Base-by-base conservation (phyloP, 2,888 invertebrate species). In the Agrotis clavis region DNA sequence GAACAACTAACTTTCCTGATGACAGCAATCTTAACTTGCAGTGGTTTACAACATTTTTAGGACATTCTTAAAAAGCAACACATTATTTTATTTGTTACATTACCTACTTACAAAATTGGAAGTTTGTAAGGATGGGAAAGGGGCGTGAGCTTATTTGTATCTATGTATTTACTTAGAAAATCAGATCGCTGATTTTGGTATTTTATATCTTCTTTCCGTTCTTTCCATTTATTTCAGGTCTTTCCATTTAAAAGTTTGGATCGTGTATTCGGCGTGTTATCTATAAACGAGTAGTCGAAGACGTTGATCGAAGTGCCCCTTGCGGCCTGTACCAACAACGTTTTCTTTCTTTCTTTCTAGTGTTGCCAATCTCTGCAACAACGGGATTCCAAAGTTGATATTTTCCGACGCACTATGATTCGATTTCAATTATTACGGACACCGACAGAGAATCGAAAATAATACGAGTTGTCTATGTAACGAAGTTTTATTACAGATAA, bases 401-500 rank as follows among this genome's bases (percentile, higher is more conserved):
- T 80, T 88, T 87, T 71, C 79, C 88, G 86, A 92, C 92, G 93
- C 92, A 92, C 92, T 90, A 85, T 89, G 89, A 89, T 92, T 88
- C 84, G 85, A 90, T 88, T 88, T 79, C 87, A 88, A 88, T 90
- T 89, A 91, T 91, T 90, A 90, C 78, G 79, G 83, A 87, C 87
- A 87, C 86, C 87, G 89, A 88, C 90, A 88, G 86, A 81, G 85
- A 87, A 91, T 88, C 89, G 83, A 88, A 91, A 86, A 86, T 90
- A 90, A 86, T 78, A 87, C 79, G 71, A 82, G 83, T 86, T 82
- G 82, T 77, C 77, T 74, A 60, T 59, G 81, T 67, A 69, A 69
- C 73, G 51, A 78, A 71, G 74, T 78, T 82, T 79, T 79, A 71
- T 66, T 73, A 64, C 64, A 56, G 69, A 21, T 72, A 77, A 79